Conservation (phyloP, 2,797 vertebrate species). For the Sebastes kiyomatsui region DNA sequence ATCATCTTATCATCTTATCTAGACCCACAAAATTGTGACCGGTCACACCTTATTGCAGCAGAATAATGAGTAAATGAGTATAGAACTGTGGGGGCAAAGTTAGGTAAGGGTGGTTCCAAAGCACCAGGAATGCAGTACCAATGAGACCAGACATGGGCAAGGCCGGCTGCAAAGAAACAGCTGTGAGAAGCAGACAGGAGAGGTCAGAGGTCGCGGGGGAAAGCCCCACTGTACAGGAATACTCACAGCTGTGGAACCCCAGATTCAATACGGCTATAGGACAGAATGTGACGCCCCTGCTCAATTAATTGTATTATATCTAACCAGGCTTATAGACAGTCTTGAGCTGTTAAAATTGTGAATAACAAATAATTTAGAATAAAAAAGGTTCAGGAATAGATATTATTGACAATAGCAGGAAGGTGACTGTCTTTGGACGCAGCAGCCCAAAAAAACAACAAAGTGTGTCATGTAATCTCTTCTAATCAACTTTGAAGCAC, state of each 20-base stretch:
- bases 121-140: neutral
- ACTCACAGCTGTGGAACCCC: constrained; percentile 12
- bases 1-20: neutral
- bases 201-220: constrained; percentile 26
- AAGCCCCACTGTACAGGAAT: constrained; percentile 4
- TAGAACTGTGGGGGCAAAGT: neutral
- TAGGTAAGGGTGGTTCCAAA: constrained; percentile 5
- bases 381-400: neutral
- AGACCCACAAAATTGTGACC: neutral
- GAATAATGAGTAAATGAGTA: neutral
- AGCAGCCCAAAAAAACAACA: neutral
- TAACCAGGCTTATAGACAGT: neutral
- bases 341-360: neutral
- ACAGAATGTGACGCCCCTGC: neutral
- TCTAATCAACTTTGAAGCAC: neutral
- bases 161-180: constrained; percentile 36
- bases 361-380: neutral
- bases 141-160: constrained; percentile 39
- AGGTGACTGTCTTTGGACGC: neutral
- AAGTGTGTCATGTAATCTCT: neutral
- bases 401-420: neutral
- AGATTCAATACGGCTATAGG: neutral
- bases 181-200: constrained; percentile 40
- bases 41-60: fast-evolving
- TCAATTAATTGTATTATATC: neutral